A percentile compares a stretch with the other conserved stretches of the same genome.
These are phyloP conservation scores for Choristoneura rosaceana DNA, from an alignment of 2,888 invertebrate species.

Conservation along the genomic window DNA sequence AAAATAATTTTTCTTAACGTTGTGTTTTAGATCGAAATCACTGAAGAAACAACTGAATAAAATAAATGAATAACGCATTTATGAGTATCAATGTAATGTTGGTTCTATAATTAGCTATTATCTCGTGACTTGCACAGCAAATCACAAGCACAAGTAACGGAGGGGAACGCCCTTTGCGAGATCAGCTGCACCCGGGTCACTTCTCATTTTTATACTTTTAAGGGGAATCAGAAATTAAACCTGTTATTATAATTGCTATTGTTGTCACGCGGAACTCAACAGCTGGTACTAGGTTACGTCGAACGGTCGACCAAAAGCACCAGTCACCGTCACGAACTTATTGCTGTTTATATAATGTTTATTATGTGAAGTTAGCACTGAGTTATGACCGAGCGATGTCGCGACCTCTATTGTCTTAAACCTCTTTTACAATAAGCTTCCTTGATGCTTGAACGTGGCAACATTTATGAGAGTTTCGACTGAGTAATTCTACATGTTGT, in stretches of 20 bases:
- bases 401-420: constrained; percentile 28
- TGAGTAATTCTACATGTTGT: not conserved
- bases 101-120: not conserved
- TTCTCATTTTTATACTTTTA: constrained; percentile 66
- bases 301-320: constrained; percentile 38
- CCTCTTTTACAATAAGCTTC: constrained; percentile 15
- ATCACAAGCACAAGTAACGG: constrained; percentile 54
- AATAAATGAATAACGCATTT: too few species aligned
- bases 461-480: not conserved
- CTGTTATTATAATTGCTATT: constrained; percentile 57
- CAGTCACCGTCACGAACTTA: constrained; percentile 29
- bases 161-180: constrained; percentile 82
- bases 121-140: constrained; percentile 53
- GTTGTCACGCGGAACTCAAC: constrained; percentile 53
- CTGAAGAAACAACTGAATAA: not conserved
- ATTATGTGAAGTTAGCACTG: constrained; percentile 36
- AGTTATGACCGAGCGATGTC: constrained; percentile 3
- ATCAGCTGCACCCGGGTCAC: constrained; percentile 76
- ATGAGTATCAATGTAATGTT: not conserved
- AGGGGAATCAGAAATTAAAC: constrained; percentile 65
- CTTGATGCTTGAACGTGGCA: not conserved
- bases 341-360: constrained; percentile 36
- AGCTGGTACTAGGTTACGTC: constrained; percentile 37
- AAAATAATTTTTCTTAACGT: too few species aligned
- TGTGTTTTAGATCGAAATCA: not conserved